Conservation (phyloP, 1,140 invertebrate species). For the Drosophila hydei region DNA sequence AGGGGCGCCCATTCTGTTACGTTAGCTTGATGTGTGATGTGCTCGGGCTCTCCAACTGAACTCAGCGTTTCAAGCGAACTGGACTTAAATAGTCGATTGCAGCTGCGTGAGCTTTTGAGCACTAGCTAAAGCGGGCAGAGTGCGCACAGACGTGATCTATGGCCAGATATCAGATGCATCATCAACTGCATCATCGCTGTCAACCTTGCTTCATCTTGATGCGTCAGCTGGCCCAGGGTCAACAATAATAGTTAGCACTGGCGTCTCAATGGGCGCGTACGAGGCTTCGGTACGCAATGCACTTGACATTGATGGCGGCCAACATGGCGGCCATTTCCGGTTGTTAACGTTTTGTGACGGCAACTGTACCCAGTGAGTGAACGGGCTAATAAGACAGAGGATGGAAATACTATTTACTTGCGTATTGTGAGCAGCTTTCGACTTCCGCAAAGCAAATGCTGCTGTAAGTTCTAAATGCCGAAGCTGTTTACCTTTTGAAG, state of each 20-base stretch:
- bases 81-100: slow-evolving; percentile 64
- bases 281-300: slow-evolving; percentile 1
- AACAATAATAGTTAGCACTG: slow-evolving; percentile 23
- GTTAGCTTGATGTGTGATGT: slow-evolving; percentile 3
- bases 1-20: slow-evolving; percentile 42
- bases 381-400: neutral
- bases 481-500: neutral
- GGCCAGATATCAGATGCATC: slow-evolving; percentile 64
- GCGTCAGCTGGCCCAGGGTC: slow-evolving; percentile 61
- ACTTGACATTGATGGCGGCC: slow-evolving; percentile 4
- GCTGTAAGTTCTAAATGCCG: neutral
- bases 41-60: slow-evolving; percentile 52
- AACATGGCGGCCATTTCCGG: slow-evolving; percentile 31
- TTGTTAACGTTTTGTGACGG: neutral
- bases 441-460: neutral
- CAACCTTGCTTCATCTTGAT: slow-evolving; percentile 50
- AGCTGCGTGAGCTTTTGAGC: slow-evolving; percentile 15
- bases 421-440: neutral
- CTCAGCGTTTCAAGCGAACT: slow-evolving; percentile 44
- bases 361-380: slow-evolving; percentile 6
- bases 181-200: slow-evolving; percentile 38
- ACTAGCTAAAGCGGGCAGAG: slow-evolving; percentile 3
- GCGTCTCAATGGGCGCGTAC: slow-evolving; percentile 32
- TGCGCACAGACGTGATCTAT: slow-evolving; percentile 63
- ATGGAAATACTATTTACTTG: neutral